Percentiles rank a stretch among this genome's conserved stretches.
phyloP scores from a whole-genome alignment of 2,113 vertebrate species.

The Pachypanchax playfairii region DNA sequence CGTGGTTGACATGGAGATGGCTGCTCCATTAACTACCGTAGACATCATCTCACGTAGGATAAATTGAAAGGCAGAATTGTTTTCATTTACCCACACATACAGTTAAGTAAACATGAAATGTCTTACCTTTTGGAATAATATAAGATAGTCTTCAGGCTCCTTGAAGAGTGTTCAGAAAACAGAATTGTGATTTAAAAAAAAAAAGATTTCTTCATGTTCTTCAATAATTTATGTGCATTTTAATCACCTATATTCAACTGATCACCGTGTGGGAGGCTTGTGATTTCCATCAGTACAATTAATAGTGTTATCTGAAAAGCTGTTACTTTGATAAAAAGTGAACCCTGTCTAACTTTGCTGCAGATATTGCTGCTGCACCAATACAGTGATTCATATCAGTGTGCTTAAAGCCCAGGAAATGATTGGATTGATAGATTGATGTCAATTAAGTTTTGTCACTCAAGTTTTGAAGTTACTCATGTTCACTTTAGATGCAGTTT shows the following conservation, averaged over 20 bases:
- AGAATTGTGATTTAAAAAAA: conserved; percentile 37
- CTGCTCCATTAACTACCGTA: conserved; percentile 29
- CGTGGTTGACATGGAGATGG: conserved; percentile 38
- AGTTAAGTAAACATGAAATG: conserved; percentile 35
- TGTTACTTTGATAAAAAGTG: conserved; percentile 60
- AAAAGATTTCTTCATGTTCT: conserved; percentile 36
- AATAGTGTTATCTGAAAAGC: conserved; percentile 50
- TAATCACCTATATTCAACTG: conserved; percentile 53
- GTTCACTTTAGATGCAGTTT: conserved; percentile 53
- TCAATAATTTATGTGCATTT: conserved; percentile 41
- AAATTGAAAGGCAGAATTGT: conserved; percentile 45
- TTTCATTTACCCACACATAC: conserved; percentile 30
- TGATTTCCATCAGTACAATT: conserved; percentile 67
- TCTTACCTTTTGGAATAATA: conserved; percentile 36
- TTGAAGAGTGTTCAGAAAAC: conserved; percentile 26
- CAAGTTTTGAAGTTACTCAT: conserved; percentile 34
- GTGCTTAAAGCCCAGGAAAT: conserved; percentile 32
- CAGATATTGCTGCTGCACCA: conserved; percentile 54
- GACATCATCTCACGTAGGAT: conserved; percentile 42
- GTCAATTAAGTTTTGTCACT: conserved; percentile 20
- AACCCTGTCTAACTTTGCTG: conserved; percentile 48
- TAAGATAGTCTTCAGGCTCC: conserved; percentile 12
- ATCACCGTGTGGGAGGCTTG: conserved; percentile 47
- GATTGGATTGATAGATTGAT: conserved; percentile 47
- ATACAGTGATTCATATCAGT: conserved; percentile 7